These are phyloP conservation scores for Drosophila infuscata DNA, from an alignment of 2,888 invertebrate genomes.

Conservation along the genomic window DNA sequence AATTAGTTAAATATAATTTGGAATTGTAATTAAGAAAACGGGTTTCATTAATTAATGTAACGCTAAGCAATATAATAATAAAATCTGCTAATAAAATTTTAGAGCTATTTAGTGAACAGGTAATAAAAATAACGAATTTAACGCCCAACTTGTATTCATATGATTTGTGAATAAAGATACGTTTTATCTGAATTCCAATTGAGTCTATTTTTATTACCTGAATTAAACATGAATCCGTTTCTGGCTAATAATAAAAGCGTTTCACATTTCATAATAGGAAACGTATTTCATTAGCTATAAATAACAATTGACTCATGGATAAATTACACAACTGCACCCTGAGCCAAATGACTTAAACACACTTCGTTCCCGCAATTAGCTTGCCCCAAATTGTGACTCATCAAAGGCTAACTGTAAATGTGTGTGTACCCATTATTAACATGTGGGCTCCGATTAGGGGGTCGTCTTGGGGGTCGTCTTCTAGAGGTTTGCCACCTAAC, in stretches of 20 bases:
- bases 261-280: not conserved
- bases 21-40: not conserved
- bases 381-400: constrained; percentile 33
- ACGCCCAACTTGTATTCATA: not conserved
- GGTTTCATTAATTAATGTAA: not conserved
- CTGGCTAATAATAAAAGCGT: not conserved
- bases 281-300: not conserved
- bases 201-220: not conserved
- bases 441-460: constrained; percentile 8
- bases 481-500: constrained; percentile 1
- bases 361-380: constrained; percentile 40
- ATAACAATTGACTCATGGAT: constrained; percentile 14
- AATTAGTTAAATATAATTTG: not conserved
- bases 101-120: not conserved
- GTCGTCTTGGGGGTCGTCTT: not conserved
- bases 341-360: not conserved
- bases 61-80: not conserved
- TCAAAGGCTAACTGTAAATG: constrained; percentile 44
- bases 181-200: not conserved
- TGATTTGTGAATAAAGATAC: not conserved
- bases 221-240: not conserved
- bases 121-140: not conserved
- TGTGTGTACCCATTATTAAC: constrained; percentile 14
- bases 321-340: not conserved
- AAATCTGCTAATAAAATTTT: not conserved